Conservation (phyloP, 2,797 vertebrate genomes). For the Eidolon dupreanum region DNA sequence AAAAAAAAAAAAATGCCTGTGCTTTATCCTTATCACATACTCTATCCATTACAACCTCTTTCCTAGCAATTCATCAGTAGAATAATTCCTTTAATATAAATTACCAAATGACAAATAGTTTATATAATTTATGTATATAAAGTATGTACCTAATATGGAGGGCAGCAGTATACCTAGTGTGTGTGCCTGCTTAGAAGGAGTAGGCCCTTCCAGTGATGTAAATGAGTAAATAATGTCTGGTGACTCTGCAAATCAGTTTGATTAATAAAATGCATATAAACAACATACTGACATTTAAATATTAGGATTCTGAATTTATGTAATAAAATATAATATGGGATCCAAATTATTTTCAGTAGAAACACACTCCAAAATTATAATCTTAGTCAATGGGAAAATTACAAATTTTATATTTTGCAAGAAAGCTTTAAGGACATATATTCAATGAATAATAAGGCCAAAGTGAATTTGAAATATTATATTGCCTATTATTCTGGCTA, state of each 20-base stretch:
- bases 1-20: not conserved
- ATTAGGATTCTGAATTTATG: constrained; percentile 5
- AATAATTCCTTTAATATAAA: constrained; percentile 22
- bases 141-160: not conserved
- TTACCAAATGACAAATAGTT: constrained; percentile 3
- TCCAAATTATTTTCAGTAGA: constrained; percentile 36
- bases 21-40: not conserved
- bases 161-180: not conserved
- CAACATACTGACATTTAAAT: not conserved
- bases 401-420: constrained; percentile 33
- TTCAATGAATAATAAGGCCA: constrained; percentile 12
- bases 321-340: constrained; percentile 17
- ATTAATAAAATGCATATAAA: not conserved
- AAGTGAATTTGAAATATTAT: constrained; percentile 19
- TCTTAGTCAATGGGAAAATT: not conserved
- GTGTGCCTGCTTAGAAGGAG: not conserved
- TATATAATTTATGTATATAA: not conserved
- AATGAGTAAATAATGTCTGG: not conserved
- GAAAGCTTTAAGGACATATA: not conserved
- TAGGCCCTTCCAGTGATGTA: not conserved
- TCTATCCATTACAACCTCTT: not conserved
- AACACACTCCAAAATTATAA: constrained; percentile 28
- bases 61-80: not conserved
- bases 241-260: not conserved
- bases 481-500: not conserved